These are phyloP conservation scores for Sesamia nonagrioides DNA, from an alignment of 1,140 invertebrate genomes.

Conservation along the genomic window DNA sequence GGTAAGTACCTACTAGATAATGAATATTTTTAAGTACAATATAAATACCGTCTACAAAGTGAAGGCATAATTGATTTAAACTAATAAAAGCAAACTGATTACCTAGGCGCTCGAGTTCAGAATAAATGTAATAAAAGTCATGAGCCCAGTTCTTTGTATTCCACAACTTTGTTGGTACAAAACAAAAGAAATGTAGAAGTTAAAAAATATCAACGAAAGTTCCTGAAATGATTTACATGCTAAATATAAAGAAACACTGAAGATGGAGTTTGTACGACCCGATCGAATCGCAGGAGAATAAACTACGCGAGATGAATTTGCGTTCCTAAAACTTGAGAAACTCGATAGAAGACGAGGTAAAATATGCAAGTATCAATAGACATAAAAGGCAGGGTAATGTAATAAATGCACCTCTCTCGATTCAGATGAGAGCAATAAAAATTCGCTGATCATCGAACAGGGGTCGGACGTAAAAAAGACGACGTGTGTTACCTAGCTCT, in stretches of 20 bases:
- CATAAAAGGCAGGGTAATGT: conserved; percentile 38
- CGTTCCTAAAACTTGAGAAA: neutral
- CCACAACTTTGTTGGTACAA: conserved; percentile 52
- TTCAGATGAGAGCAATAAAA: conserved; percentile 66
- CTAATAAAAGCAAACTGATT: conserved; percentile 39
- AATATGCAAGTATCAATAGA: conserved; percentile 21
- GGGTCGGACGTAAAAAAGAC: conserved; percentile 54
- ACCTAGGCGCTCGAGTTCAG: conserved; percentile 9
- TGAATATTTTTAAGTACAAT: too few relatives aligned
- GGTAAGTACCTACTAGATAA: too few relatives aligned
- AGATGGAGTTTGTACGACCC: neutral
- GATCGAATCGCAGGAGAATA: conserved; percentile 4
- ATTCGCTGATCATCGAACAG: conserved; percentile 68
- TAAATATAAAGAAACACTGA: conserved; percentile 46
- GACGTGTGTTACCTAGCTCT: conserved; percentile 64
- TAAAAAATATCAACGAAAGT: conserved; percentile 54
- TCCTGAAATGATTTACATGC: conserved; percentile 59
- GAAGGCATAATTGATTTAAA: conserved; percentile 22
- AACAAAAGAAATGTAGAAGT: conserved; percentile 56
- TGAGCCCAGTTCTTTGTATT: conserved; percentile 47
- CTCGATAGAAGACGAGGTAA: conserved; percentile 2
- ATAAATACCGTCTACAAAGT: neutral
- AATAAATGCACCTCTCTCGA: conserved; percentile 60
- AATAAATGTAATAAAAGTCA: conserved; percentile 41
- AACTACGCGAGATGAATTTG: neutral